phyloP scores from a whole-genome alignment of 2,113 vertebrate species.

The Perca schrenkii region DNA sequence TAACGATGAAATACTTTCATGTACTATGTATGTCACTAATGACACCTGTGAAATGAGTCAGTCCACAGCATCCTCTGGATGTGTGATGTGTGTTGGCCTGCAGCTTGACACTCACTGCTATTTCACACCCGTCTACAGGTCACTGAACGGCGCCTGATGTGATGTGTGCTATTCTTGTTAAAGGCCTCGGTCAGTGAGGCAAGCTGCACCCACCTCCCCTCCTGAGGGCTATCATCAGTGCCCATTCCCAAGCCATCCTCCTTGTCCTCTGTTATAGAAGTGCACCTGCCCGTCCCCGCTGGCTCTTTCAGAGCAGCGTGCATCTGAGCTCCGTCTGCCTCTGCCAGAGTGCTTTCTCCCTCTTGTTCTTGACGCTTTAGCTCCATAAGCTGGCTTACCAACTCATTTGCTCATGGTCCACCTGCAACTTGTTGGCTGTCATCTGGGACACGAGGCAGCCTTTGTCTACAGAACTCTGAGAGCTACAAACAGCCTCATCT shows the following conservation, averaged over 20 bases:
- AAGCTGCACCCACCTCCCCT: slow-evolving; percentile 51
- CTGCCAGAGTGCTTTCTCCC: not conserved
- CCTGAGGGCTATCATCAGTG: slow-evolving; percentile 51
- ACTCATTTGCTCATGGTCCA: slow-evolving; percentile 8
- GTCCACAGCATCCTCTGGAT: not conserved
- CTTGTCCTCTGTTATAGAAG: slow-evolving; percentile 36
- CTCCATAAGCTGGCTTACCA: slow-evolving; percentile 20
- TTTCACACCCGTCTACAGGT: slow-evolving; percentile 40
- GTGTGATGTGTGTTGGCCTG: slow-evolving; percentile 26
- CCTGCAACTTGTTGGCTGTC: not conserved
- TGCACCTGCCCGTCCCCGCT: slow-evolving; percentile 47
- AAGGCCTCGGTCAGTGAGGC: slow-evolving; percentile 56
- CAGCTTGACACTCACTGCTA: slow-evolving; percentile 8
- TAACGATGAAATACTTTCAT: not conserved
- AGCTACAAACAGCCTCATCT: not conserved
- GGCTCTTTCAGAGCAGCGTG: slow-evolving; percentile 44
- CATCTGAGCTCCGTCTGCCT: not conserved
- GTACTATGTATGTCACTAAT: slow-evolving; percentile 4
- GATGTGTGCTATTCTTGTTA: slow-evolving; percentile 43
- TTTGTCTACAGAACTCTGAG: not conserved
- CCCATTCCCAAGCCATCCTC: slow-evolving; percentile 47
- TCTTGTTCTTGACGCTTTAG: slow-evolving; percentile 27
- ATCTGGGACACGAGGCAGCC: not conserved
- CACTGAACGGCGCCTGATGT: not conserved
- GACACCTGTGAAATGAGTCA: slow-evolving; percentile 13